Base-by-base conservation (phyloP, 2,888 invertebrate genomes). In the Emmelina monodactyla region DNA sequence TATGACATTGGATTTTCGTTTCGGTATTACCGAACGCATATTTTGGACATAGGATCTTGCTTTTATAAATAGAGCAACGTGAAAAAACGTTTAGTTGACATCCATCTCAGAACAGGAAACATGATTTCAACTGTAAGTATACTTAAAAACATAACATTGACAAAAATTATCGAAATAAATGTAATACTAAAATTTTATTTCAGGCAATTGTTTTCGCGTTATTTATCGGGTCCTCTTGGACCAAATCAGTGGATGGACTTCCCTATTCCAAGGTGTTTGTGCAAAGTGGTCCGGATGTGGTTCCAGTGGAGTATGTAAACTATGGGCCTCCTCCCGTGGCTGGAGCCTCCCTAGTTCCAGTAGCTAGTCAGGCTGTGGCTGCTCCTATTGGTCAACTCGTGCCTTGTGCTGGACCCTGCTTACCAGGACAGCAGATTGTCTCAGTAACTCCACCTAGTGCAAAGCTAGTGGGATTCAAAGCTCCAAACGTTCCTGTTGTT, bases 1-100 rank as follows among this genome's bases (percentile, higher is more conserved):
- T 62, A 61, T 61, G 78, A 73, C 79, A 78, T 78, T 78, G 78
- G 63, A 67, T 63, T 63, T 78, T 78, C 69, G 76, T 76, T 70
- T 76, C 72, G 70, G 70, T 75, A 62, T 76, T 71, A 67, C 70
- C 58, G 69, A 67, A 72, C 60, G 58, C 58, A 75, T 73, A 75
- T 69, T 78, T 63, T 61, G 45, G 46, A 54, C 56, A 59, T 67
- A 69, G 66, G 68, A 70, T 63, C 60, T 51, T 49, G 46, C 63
- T 64, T 63, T 70, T 78, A 78, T 67, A 79, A 76, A 66, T 56
- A 46, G 60, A 49, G 55, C 41, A 51, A 56, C 55, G 60, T 51
- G 58, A 63, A 71, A 71, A 72, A 58, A 29, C 9, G 60, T 63
- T 64, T 69, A 78, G 73, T 75, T 58, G 61, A 63, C 55, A 58